Conservation (phyloP, 2,113 vertebrate genomes). For the Calonectris borealis region DNA sequence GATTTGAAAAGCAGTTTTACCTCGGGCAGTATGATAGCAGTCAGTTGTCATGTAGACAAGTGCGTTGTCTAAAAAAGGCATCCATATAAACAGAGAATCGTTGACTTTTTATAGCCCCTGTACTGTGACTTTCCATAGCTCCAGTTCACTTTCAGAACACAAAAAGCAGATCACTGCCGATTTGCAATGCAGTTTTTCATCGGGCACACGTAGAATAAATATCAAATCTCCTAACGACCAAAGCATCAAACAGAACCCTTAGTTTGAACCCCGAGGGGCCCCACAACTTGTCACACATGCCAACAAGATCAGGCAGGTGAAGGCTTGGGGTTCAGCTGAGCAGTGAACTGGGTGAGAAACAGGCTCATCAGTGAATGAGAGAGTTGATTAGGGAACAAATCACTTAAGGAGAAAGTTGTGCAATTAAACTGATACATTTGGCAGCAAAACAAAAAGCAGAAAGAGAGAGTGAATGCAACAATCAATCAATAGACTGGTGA, state of each 20-base stretch:
- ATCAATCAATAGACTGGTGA: constrained; percentile 50
- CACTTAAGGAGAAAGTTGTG: constrained; percentile 41
- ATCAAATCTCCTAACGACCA: background rate
- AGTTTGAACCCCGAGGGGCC: background rate
- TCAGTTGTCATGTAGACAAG: background rate
- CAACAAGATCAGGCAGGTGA: constrained; percentile 22
- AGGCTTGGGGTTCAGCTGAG: constrained; percentile 3
- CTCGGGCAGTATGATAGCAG: background rate
- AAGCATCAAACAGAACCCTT: background rate
- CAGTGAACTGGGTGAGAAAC: background rate
- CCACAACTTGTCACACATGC: background rate
- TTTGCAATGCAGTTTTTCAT: background rate
- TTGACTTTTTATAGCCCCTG: background rate
- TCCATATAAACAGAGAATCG: background rate
- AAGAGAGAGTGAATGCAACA: background rate
- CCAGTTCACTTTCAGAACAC: background rate
- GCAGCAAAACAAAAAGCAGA: constrained; percentile 49
- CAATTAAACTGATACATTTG: constrained; percentile 55
- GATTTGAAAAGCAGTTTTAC: background rate
- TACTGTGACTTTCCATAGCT: background rate
- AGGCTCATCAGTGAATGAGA: background rate
- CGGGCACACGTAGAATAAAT: accelerated
- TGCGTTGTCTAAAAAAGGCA: background rate
- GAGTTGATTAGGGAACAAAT: constrained; percentile 42
- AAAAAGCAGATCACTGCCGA: accelerated